Percentiles rank a stretch among this genome's conserved stretches.
These are phyloP conservation scores for Myanophis thanlyinensis DNA, from an alignment of 2,113 vertebrate genomes.

Conservation along the genomic window DNA sequence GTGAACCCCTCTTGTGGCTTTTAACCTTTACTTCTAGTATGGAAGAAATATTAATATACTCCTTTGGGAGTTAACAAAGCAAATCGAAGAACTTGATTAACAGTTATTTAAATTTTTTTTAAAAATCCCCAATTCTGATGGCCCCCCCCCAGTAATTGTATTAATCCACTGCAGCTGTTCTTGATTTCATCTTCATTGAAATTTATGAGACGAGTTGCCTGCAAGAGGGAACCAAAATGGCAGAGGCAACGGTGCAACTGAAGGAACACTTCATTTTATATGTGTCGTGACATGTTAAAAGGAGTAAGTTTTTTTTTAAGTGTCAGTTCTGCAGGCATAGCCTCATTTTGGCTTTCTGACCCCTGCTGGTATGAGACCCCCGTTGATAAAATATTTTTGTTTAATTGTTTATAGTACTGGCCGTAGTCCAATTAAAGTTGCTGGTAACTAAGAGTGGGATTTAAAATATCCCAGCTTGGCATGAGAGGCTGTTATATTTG, in stretches of 20 bases:
- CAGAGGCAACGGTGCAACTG: neutral
- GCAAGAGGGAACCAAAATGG: neutral
- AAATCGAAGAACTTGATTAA: neutral
- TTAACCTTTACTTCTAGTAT: neutral
- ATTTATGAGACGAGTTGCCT: fast-evolving
- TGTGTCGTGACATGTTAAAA: neutral
- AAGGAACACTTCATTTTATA: neutral
- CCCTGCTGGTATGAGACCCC: neutral
- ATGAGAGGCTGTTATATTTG: neutral
- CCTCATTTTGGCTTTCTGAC: neutral
- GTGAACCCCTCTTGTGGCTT: neutral
- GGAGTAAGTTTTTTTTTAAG: neutral
- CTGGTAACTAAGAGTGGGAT: neutral
- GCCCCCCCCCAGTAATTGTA: neutral
- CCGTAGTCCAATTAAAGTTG: neutral
- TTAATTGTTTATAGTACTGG: fast-evolving
- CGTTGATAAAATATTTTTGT: neutral
- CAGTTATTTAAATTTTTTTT: neutral
- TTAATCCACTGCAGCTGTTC: neutral
- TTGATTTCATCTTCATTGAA: neutral
- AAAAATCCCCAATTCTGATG: neutral
- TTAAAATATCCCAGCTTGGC: neutral
- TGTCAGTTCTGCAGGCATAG: neutral
- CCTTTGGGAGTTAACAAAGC: neutral
- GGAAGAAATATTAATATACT: neutral